A percentile compares a stretch with the other conserved stretches of the same genome.
Evolutionary conservation across 2,888 invertebrate species (phyloP).

Genomic region (Malthinus flaveolus): DNA sequence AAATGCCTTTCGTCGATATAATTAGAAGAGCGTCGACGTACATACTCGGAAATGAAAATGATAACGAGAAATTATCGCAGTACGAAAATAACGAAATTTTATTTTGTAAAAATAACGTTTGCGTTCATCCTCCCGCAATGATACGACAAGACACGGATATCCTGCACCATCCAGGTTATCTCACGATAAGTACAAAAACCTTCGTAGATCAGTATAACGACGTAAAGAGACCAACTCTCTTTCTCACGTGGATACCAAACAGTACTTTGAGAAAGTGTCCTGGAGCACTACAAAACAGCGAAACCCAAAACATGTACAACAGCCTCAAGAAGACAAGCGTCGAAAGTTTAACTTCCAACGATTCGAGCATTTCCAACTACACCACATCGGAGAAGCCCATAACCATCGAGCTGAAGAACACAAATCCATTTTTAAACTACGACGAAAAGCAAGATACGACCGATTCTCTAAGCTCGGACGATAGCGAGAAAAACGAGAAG

Average conservation of each 20-base stretch:
- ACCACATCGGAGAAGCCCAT: slow-evolving; percentile 53
- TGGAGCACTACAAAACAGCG: slow-evolving; percentile 58
- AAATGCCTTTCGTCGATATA: slow-evolving; percentile 78
- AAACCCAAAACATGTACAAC: slow-evolving; percentile 44
- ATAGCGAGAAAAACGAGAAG: slow-evolving; percentile 45
- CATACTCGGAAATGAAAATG: slow-evolving; percentile 69
- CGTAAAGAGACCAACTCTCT: slow-evolving; percentile 76
- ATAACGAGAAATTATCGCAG: slow-evolving; percentile 60
- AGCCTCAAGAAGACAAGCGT: slow-evolving; percentile 48
- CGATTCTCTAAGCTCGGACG: slow-evolving; percentile 51
- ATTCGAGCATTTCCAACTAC: slow-evolving; percentile 41
- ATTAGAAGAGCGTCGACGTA: slow-evolving; percentile 79
- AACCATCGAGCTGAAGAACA: slow-evolving; percentile 51
- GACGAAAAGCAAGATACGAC: slow-evolving; percentile 46
- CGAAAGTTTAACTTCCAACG: slow-evolving; percentile 50
- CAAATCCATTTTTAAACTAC: slow-evolving; percentile 56
- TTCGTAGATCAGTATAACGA: slow-evolving; percentile 77
- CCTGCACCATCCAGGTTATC: slow-evolving; percentile 89
- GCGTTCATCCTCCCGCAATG: slow-evolving; percentile 91
- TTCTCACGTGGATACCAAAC: slow-evolving; percentile 95
- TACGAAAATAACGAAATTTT: slow-evolving; percentile 85
- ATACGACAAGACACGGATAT: slow-evolving; percentile 81
- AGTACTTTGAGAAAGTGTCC: slow-evolving; percentile 85
- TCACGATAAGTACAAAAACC: slow-evolving; percentile 85
- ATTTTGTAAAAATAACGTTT: slow-evolving; percentile 95